Evolutionary conservation across 1,140 invertebrate species (phyloP).

Genomic region (Bombus superbus): DNA sequence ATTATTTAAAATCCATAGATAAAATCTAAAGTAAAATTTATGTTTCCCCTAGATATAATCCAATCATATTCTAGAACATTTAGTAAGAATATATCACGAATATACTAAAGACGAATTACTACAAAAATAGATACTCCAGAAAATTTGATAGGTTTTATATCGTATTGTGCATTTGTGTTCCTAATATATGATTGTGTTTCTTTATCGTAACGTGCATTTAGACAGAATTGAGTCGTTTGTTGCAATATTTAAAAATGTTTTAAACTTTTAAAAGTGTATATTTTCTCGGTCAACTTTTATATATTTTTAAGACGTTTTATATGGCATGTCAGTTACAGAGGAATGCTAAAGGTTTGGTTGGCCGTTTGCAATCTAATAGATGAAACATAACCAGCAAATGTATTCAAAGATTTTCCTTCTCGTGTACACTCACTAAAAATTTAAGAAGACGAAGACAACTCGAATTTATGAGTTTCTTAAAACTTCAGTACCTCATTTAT

Average conservation of each 20-base stretch:
- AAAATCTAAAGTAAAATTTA: slow-evolving; percentile 14
- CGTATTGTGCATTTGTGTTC: slow-evolving; percentile 6
- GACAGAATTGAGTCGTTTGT: not conserved
- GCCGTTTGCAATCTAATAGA: slow-evolving; percentile 8
- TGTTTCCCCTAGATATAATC: slow-evolving; percentile 24
- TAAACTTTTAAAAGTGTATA: not conserved
- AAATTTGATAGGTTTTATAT: slow-evolving; percentile 6
- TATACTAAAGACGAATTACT: slow-evolving; percentile 3
- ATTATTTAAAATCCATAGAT: not conserved
- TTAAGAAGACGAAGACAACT: not conserved
- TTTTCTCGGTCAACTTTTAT: not conserved
- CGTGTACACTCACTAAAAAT: not conserved
- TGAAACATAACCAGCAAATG: slow-evolving; percentile 36
- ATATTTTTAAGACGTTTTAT: not conserved
- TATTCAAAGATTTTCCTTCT: slow-evolving; percentile 32
- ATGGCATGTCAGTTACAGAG: not conserved
- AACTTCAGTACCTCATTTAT: not conserved
- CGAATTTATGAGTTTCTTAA: not conserved
- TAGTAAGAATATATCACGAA: slow-evolving; percentile 15
- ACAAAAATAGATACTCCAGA: not conserved
- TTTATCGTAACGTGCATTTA: not conserved
- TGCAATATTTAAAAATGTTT: not conserved
- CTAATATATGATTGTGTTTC: slow-evolving; percentile 1
- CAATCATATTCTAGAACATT: slow-evolving; percentile 1
- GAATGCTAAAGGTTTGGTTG: not conserved